These are phyloP conservation scores for Indri indri DNA, from an alignment of 2,113 vertebrate genomes.

Conservation along the genomic window DNA sequence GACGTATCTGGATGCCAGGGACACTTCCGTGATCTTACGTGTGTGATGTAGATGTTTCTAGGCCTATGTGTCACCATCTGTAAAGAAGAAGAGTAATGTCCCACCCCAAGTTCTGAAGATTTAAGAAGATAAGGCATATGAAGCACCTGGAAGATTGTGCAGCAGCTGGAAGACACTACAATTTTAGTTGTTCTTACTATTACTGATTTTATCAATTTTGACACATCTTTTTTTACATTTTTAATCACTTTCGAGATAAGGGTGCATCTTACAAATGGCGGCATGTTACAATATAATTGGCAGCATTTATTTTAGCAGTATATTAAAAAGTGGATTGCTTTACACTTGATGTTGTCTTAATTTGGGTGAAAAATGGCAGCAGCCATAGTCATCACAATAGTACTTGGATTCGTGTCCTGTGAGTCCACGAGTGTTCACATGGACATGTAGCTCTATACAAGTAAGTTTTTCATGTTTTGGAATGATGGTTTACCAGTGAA, in stretches of 20 bases:
- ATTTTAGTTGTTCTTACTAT: neutral
- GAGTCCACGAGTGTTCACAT: neutral
- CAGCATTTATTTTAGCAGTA: neutral
- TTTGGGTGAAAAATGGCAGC: neutral
- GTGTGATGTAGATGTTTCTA: neutral
- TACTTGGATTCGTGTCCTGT: neutral
- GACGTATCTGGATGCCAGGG: neutral
- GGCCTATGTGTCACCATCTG: neutral
- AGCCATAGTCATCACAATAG: neutral
- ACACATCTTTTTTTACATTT: neutral
- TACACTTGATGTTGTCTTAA: neutral
- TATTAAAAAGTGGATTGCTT: neutral
- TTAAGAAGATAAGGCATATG: neutral
- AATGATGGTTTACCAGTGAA: neutral
- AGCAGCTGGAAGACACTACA: neutral
- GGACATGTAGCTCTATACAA: neutral
- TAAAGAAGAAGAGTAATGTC: fast-evolving
- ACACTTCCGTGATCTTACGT: neutral
- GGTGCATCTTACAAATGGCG: neutral
- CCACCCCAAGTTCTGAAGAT: neutral
- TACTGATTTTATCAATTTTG: neutral
- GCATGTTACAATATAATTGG: neutral
- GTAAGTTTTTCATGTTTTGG: neutral
- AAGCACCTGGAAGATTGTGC: neutral
- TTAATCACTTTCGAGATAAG: neutral